phyloP scores from a whole-genome alignment of 2,113 vertebrate genomes.

The Gorsachius goisagi region DNA sequence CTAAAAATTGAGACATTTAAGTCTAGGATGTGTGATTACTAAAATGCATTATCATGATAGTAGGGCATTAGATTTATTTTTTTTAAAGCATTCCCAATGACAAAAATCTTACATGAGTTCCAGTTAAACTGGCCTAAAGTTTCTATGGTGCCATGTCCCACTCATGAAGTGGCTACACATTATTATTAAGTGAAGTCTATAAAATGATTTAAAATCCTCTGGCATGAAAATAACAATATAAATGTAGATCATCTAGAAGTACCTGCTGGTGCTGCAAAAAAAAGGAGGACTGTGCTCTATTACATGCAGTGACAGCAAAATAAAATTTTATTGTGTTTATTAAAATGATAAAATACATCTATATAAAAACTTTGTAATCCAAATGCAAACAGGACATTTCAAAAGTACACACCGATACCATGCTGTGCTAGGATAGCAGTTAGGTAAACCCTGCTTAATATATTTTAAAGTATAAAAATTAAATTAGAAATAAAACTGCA shows the following conservation, averaged over 20 bases:
- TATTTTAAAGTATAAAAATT: background rate
- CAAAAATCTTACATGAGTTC: background rate
- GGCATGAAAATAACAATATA: background rate
- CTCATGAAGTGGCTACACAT: background rate
- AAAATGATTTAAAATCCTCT: background rate
- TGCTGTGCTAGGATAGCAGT: background rate
- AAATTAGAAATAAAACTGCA: background rate
- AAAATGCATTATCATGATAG: background rate
- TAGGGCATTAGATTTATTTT: background rate
- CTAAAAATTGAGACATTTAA: background rate
- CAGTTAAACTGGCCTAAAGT: background rate
- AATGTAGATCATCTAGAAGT: background rate
- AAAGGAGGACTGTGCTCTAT: background rate
- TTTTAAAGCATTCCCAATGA: background rate
- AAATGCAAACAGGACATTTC: background rate
- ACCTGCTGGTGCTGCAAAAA: background rate
- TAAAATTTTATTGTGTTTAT: conserved; percentile 37
- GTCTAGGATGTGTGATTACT: background rate
- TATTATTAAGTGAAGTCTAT: background rate
- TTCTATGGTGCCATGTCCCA: background rate
- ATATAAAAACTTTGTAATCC: background rate
- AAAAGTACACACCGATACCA: background rate
- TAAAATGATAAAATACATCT: conserved; percentile 36
- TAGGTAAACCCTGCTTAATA: background rate
- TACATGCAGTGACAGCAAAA: background rate